These are phyloP conservation scores for Nomada goodeniana DNA, from an alignment of 2,888 invertebrate genomes.

Conservation along the genomic window DNA sequence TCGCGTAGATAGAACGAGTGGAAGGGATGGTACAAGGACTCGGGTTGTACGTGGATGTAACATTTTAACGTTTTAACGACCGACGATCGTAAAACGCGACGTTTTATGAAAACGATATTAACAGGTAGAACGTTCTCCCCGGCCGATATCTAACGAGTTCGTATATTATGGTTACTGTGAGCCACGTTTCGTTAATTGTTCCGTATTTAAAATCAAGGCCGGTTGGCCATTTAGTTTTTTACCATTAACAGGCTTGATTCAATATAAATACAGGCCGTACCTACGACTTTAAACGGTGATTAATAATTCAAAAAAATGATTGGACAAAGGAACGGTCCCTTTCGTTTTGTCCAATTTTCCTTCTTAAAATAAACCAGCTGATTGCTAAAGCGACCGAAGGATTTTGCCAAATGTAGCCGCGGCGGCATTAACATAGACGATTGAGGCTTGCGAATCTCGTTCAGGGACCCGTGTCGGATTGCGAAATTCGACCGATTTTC, in stretches of 20 bases:
- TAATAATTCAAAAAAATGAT: too few species aligned
- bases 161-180: not conserved
- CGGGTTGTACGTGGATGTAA: constrained; percentile 3
- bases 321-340: too few species aligned
- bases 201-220: too few species aligned
- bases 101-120: constrained; percentile 30
- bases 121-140: not conserved
- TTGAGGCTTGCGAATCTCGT: not conserved
- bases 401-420: too few species aligned
- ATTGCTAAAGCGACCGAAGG: too few species aligned
- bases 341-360: too few species aligned
- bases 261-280: too few species aligned
- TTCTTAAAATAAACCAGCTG: too few species aligned
- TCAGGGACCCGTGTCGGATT: not conserved
- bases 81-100: constrained; percentile 31
- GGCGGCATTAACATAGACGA: not conserved
- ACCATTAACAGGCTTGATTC: too few species aligned
- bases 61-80: constrained; percentile 41
- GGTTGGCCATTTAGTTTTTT: too few species aligned
- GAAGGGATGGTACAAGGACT: not conserved
- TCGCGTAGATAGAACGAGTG: not conserved
- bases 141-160: not conserved
- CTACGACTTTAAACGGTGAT: too few species aligned
- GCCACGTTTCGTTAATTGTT: not conserved
- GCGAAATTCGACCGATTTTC: not conserved